phyloP scores from a whole-genome alignment of 2,797 vertebrate genomes.

The Rachycentron canadum region DNA sequence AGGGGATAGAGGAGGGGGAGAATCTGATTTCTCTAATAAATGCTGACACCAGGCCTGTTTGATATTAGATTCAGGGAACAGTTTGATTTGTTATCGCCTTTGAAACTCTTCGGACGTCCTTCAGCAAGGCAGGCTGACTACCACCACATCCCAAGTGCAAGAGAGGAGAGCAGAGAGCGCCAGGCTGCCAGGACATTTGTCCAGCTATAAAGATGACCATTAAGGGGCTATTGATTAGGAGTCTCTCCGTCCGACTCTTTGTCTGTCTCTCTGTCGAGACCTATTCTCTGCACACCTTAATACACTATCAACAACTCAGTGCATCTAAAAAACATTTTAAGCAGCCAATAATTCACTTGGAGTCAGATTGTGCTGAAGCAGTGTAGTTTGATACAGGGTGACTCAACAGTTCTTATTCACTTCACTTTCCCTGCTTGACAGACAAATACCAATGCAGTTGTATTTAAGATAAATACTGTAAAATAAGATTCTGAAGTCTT shows the following conservation, averaged over 20 bases:
- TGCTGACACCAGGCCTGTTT: constrained; percentile 96
- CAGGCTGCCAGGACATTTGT: constrained; percentile 44
- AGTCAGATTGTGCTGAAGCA: constrained; percentile 8
- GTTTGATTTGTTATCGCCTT: constrained; percentile 96
- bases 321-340: constrained; percentile 39
- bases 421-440: not conserved
- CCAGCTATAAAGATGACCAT: constrained; percentile 70
- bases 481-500: too few species aligned
- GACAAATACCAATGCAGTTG: not conserved
- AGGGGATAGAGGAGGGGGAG: constrained; percentile 71
- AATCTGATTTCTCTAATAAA: constrained; percentile 97
- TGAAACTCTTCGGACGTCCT: constrained; percentile 94
- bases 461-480: not conserved
- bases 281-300: constrained; percentile 34
- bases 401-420: constrained; percentile 26
- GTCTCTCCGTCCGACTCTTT: constrained; percentile 61
- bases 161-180: constrained; percentile 53
- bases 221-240: constrained; percentile 69
- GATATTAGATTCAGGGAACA: constrained; percentile 97
- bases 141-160: constrained; percentile 56
- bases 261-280: constrained; percentile 56
- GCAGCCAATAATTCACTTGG: constrained; percentile 18
- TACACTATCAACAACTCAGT: constrained; percentile 36
- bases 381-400: constrained; percentile 23
- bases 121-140: constrained; percentile 86